phyloP scores from a whole-genome alignment of 1,140 invertebrate genomes.

The Charaxes varanes region DNA sequence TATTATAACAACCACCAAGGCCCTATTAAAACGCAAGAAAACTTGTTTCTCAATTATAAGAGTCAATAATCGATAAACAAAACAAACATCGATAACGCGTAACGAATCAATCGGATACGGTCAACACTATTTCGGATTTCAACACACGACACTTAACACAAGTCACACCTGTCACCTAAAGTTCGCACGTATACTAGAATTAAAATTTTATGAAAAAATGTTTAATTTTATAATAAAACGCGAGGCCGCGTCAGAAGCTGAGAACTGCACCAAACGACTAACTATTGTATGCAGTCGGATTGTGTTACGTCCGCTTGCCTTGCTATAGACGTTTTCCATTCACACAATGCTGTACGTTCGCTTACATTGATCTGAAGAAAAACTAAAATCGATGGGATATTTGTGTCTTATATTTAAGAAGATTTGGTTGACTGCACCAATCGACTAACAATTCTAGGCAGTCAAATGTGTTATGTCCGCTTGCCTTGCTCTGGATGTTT shows the following conservation, averaged over 20 bases:
- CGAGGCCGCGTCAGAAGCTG: slow-evolving; percentile 61
- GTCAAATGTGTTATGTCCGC: too few relatives aligned
- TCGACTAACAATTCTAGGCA: too few relatives aligned
- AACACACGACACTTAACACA: slow-evolving; percentile 9
- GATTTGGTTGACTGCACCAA: slow-evolving; percentile 1
- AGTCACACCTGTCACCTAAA: slow-evolving; percentile 11
- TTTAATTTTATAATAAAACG: slow-evolving; percentile 17
- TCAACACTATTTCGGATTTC: not conserved
- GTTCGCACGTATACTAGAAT: slow-evolving; percentile 9
- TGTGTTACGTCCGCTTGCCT: slow-evolving; percentile 56
- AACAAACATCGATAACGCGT: slow-evolving; percentile 7
- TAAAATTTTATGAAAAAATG: slow-evolving; percentile 1
- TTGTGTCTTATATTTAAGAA: too few relatives aligned
- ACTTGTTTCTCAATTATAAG: slow-evolving; percentile 12
- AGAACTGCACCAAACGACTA: slow-evolving; percentile 55
- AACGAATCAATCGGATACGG: slow-evolving; percentile 1
- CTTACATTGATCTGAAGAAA: slow-evolving; percentile 23
- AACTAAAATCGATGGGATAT: too few relatives aligned
- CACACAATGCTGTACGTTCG: slow-evolving; percentile 52
- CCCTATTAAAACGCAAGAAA: slow-evolving; percentile 6
- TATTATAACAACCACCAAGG: too few relatives aligned
- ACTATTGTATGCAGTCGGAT: slow-evolving; percentile 68
- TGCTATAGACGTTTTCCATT: slow-evolving; percentile 67
- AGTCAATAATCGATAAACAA: slow-evolving; percentile 11
- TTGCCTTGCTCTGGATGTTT: slow-evolving; percentile 64